Evolutionary conservation across 2,113 vertebrate species (phyloP), one percentile per base, ranked within the genome.

Genomic region (Caloenas nicobarica): DNA sequence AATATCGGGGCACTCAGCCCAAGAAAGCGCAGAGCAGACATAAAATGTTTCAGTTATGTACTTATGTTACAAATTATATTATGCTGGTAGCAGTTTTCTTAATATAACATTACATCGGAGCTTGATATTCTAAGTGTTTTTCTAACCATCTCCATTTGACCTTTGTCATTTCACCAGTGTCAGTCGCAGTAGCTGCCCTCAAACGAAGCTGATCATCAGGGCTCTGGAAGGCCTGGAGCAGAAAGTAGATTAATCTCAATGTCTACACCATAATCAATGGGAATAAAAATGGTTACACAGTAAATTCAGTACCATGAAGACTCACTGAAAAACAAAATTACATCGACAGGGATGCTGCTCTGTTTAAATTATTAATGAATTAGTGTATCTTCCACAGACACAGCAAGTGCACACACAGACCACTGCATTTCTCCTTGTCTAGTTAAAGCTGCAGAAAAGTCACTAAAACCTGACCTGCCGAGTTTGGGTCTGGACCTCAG

Each of bases 321-420:
- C 33, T 60, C 5, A 4, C 9, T 76, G 70, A 65, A 72, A 94
- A 89, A 19, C 61, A 86, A 36, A 65, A 60, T 57, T 42, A n/a
- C 34, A 50, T 54, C 0, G 6, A 16, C 13, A 72, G 50, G 19
- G 29, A 34, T 56, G 50, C 48, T 91, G 38, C 15, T 44, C n/a
- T 23, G 18, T 48, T 85, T 44, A 68, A 93, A 46, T 72, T 76
- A 25, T 33, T 86, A 61, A 80, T 77, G n/a, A 83, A 33, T 65
- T 15, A 56, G 3, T 78, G 0, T 40, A 13, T 70, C 25, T 85
- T 94, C 68, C 36, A 12, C 16, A 68, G 71, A 54, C 17, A 38
- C 26, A 78, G 6, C 0, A 0, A n/a, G 5, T 15, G 4, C 61
- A 38, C 28, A 24, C 33, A 42, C 12, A 73, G 17, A 71, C 19